Percentiles rank a stretch among this genome's conserved stretches.
Evolutionary conservation across 2,113 vertebrate species (phyloP).

Genomic region (Periophthalmodon schlosseri): DNA sequence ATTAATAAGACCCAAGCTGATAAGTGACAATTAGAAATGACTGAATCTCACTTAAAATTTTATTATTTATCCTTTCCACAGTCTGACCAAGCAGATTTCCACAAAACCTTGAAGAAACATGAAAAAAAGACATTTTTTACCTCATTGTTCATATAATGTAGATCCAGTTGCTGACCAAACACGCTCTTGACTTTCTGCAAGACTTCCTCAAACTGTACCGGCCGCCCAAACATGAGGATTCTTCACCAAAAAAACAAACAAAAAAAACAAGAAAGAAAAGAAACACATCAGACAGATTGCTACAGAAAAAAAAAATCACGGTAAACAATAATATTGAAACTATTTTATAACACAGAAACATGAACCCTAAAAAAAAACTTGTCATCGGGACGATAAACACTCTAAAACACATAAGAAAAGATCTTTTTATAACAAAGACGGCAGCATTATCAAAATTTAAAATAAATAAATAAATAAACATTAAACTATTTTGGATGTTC

Average conservation of each 20-base stretch:
- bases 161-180: slow-evolving; percentile 90
- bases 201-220: slow-evolving; percentile 91
- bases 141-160: slow-evolving; percentile 97
- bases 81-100: background rate
- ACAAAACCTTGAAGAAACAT: background rate
- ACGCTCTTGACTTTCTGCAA: slow-evolving; percentile 90
- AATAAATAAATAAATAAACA: too few species aligned
- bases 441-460: too few species aligned
- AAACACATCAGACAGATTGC: slow-evolving; percentile 11
- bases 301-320: too few species aligned
- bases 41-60: background rate
- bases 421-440: too few species aligned
- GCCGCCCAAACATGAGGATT: slow-evolving; percentile 90
- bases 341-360: slow-evolving; percentile 15
- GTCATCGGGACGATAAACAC: too few species aligned
- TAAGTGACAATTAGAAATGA: background rate
- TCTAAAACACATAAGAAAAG: too few species aligned
- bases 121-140: slow-evolving; percentile 62
- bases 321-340: too few species aligned
- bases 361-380: too few species aligned
- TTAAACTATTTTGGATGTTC: too few species aligned
- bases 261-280: background rate
- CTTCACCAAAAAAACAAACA: slow-evolving; percentile 24
- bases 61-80: background rate
- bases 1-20: background rate